Conservation (phyloP, 2,797 vertebrate species). For the Parauchenoglanis punctatus region DNA sequence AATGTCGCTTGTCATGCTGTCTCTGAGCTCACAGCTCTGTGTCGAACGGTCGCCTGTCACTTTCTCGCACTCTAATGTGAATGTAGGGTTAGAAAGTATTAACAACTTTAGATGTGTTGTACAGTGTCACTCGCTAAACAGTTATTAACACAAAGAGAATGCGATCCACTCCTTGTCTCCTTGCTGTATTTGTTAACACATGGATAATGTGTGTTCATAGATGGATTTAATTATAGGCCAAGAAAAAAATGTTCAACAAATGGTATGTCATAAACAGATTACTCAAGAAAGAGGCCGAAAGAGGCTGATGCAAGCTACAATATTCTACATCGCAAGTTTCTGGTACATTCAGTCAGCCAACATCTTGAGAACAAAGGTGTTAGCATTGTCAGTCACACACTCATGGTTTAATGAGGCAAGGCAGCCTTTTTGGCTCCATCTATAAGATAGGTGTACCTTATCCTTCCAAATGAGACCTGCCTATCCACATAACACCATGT, state of each 20-base stretch:
- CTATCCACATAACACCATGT: neutral
- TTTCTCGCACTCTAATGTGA: neutral
- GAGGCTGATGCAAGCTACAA: neutral
- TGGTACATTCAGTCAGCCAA: neutral
- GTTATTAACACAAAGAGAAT: conserved; percentile 5
- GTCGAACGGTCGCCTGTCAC: neutral
- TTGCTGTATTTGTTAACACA: conserved; percentile 18
- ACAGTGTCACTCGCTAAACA: conserved; percentile 7
- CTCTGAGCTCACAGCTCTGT: neutral
- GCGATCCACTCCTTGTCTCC: neutral
- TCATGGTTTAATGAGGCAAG: neutral
- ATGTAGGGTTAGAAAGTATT: neutral
- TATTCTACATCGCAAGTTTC: conserved; percentile 2
- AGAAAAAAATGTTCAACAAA: neutral
- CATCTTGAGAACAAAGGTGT: conserved; percentile 11
- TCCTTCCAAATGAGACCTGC: neutral
- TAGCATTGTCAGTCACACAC: conserved; percentile 25
- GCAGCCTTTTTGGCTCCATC: neutral
- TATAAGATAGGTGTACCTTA: conserved; percentile 3
- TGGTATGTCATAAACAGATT: neutral
- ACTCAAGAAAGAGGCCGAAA: neutral
- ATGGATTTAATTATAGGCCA: neutral
- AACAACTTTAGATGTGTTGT: neutral
- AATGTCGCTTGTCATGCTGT: neutral
- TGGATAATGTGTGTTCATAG: conserved; percentile 6